Evolutionary conservation across 2,888 invertebrate genomes (phyloP).

Genomic region (Mycogona germanica): DNA sequence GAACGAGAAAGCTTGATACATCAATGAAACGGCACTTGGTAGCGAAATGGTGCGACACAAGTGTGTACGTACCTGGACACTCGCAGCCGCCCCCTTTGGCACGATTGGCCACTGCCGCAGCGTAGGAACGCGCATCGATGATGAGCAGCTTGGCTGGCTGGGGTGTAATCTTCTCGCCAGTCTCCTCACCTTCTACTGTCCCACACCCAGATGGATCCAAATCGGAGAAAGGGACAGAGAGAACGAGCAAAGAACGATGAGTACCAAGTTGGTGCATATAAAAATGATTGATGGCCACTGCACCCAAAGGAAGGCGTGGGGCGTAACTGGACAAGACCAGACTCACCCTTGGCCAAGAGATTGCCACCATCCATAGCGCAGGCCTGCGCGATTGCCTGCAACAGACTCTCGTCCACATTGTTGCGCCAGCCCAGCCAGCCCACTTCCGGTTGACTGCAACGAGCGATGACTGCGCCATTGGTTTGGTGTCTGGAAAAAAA

Average conservation of each 20-base stretch:
- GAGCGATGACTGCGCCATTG: constrained; percentile 85
- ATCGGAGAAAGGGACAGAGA: not conserved
- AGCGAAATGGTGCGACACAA: no score
- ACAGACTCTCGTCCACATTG: constrained; percentile 72
- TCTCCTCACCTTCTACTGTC: no score
- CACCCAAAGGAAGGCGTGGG: not conserved
- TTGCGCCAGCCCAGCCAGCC: constrained; percentile 93
- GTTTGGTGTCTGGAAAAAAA: constrained; percentile 49
- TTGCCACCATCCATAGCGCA: constrained; percentile 41
- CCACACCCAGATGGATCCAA: no score
- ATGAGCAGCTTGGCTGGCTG: constrained; percentile 59
- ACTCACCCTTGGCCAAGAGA: not conserved
- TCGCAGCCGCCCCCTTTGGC: constrained; percentile 96
- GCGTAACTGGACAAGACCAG: not conserved
- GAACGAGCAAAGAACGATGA: not conserved
- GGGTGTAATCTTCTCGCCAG: not conserved
- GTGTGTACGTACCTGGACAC: constrained; percentile 47
- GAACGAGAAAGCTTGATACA: no score
- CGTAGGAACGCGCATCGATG: constrained; percentile 90
- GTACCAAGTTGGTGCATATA: no score
- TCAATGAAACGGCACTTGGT: not conserved
- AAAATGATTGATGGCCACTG: no score
- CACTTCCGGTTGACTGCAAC: constrained; percentile 90
- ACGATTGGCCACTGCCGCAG: constrained; percentile 90
- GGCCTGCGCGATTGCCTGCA: constrained; percentile 69